Evolutionary conservation across 2,888 invertebrate species (phyloP), one percentile per base, ranked within the genome.

Genomic region (Tricholauxania praeusta): DNA sequence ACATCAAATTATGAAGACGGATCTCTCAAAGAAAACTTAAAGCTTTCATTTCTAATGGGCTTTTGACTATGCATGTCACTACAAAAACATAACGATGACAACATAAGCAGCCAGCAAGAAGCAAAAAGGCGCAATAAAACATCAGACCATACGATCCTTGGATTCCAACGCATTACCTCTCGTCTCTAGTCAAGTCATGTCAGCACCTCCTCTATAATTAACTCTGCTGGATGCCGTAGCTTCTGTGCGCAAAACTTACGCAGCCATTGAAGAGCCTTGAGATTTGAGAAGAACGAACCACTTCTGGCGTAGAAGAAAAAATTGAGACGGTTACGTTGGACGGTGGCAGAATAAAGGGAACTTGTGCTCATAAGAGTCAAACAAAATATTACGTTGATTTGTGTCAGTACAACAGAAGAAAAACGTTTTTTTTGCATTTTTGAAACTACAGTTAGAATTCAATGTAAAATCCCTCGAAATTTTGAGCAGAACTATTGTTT

Each of bases 161-260:
- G 39, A 39, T 39, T 39, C 39, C 39, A 39, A 39, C 7, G 10
- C 39, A 10, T 39, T 39, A 10, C 39, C 10, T 39, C 39, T 10
- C 39, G 39, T 39, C 39, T 39, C 39, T 39, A 39, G 39, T 39
- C 69, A 22, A 60, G 48, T 48, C 59, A 32, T 69, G 62, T 63
- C 53, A 52, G 52, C 55, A 67, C 39, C 60, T 75, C 68, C 78
- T 72, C 77, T 78, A 71, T 79, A 79, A 80, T 80, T 80, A 78
- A 79, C 80, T 80, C 80, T 66, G 77, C 76, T 77, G 78, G 80
- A 78, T 76, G 72, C 74, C 77, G 76, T 75, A 75, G 72, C 76
- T 71, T 63, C 68, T 39, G 22, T 22, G 17, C 39, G 52, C 52
- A n/a, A n/a, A 15, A 19, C 2, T 22, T 12, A 17, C 17, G 15